phyloP scores from a whole-genome alignment of 2,113 vertebrate genomes.

The Natator depressus region DNA sequence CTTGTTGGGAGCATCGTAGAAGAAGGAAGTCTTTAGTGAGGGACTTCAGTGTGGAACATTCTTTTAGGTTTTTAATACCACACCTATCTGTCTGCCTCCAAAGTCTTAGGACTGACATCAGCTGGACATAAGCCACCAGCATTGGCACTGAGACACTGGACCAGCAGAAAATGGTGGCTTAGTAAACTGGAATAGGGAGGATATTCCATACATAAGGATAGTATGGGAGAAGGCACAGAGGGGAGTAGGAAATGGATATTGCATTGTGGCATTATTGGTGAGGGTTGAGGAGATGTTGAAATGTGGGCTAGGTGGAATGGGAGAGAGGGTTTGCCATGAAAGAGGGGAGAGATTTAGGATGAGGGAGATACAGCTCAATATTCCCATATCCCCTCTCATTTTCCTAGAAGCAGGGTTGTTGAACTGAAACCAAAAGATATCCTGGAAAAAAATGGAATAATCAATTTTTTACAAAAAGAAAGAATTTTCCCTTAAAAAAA shows the following conservation, averaged over 20 bases:
- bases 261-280: conserved; percentile 45
- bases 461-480: background rate
- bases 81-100: background rate
- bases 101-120: background rate
- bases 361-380: background rate
- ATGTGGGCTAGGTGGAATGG: conserved; percentile 48
- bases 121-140: background rate
- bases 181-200: conserved; percentile 37
- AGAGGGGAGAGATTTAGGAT: conserved; percentile 42
- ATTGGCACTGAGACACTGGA: conserved; percentile 8
- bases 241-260: conserved; percentile 51
- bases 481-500: fast-evolving
- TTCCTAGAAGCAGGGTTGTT: conserved; percentile 1
- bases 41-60: background rate
- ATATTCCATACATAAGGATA: conserved; percentile 42
- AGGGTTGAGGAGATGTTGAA: conserved; percentile 54
- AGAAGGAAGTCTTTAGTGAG: background rate
- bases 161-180: background rate
- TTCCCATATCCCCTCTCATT: conserved; percentile 43
- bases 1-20: background rate
- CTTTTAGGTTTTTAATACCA: background rate
- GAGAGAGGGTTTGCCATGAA: conserved; percentile 60
- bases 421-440: conserved; percentile 43
- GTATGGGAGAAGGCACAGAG: background rate
- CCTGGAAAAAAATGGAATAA: background rate